Percentiles rank a stretch among this genome's conserved stretches.
Conservation (phyloP, 2,113 vertebrate species). For the Diglossa brunneiventris region DNA sequence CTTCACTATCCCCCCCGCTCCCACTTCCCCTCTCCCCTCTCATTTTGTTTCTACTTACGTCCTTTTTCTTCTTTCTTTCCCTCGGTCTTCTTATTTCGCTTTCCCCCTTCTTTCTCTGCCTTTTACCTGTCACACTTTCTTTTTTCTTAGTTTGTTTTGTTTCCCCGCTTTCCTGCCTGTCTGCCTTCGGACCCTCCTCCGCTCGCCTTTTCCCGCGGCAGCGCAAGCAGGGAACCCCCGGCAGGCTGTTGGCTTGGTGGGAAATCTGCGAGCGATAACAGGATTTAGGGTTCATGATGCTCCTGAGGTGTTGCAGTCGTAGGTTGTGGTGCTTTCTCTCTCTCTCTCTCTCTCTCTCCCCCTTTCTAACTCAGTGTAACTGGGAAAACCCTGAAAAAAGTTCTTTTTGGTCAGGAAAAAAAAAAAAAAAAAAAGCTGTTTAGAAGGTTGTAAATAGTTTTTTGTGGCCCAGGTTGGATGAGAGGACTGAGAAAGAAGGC, state of each 20-base stretch:
- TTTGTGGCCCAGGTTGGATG: background rate
- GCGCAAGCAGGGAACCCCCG: fast-evolving
- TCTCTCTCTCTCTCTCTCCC: fast-evolving
- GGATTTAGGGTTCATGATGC: background rate
- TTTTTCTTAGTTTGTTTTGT: background rate
- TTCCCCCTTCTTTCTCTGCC: no score
- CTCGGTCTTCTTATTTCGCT: fast-evolving
- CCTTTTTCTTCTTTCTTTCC: background rate
- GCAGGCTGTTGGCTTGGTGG: background rate
- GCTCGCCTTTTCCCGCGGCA: background rate
- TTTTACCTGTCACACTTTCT: fast-evolving
- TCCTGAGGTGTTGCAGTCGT: background rate
- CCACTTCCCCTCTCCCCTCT: no score
- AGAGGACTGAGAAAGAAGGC: background rate
- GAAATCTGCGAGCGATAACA: fast-evolving
- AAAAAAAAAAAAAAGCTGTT: background rate
- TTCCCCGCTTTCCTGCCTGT: background rate
- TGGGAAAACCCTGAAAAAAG: background rate
- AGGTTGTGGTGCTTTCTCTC: fast-evolving
- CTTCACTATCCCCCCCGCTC: fast-evolving
- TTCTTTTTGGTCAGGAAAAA: background rate
- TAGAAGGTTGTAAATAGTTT: background rate
- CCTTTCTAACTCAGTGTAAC: background rate
- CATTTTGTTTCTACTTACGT: background rate
- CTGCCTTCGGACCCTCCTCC: background rate